Percentiles rank a stretch among this genome's conserved stretches.
These are phyloP conservation scores for Drosophila acutilabella DNA, from an alignment of 2,888 invertebrate species.

Conservation along the genomic window DNA sequence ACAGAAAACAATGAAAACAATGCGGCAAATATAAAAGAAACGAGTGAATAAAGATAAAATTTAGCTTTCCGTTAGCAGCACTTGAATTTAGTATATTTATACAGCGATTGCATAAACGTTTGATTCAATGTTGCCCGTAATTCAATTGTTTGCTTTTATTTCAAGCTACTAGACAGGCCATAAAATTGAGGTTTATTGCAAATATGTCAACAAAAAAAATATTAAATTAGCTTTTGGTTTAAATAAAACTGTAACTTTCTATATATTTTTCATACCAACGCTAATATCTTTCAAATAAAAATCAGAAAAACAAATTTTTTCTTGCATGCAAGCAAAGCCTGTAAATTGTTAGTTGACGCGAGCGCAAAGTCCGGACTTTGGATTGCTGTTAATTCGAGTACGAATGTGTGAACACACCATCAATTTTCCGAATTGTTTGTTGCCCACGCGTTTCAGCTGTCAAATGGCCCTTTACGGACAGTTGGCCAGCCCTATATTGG, in stretches of 20 bases:
- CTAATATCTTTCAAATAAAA: too few relatives aligned
- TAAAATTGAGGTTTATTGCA: not conserved
- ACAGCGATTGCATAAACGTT: not conserved
- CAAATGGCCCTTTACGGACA: constrained; percentile 39
- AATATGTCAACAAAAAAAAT: not conserved
- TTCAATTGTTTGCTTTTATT: constrained; percentile 1
- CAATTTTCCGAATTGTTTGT: constrained; percentile 67
- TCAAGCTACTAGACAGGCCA: not conserved
- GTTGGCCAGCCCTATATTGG: constrained; percentile 18
- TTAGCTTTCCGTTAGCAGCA: not conserved
- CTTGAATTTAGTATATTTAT: constrained; percentile 9
- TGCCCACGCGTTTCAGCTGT: constrained; percentile 60
- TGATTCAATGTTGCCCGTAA: not conserved
- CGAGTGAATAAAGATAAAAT: constrained; percentile 7
- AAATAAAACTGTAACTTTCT: too few relatives aligned
- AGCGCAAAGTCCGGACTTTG: constrained; percentile 7
- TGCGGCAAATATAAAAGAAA: not conserved
- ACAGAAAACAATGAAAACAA: constrained; percentile 7
- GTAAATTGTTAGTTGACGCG: constrained; percentile 42
- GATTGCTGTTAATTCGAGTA: constrained; percentile 28
- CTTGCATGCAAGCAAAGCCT: not conserved
- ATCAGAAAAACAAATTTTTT: not conserved
- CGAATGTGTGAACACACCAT: constrained; percentile 57
- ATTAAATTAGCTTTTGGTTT: not conserved
- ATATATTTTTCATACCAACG: not conserved